These are phyloP conservation scores for Achlya flavicornis DNA, from an alignment of 2,888 invertebrate species.

Conservation along the genomic window DNA sequence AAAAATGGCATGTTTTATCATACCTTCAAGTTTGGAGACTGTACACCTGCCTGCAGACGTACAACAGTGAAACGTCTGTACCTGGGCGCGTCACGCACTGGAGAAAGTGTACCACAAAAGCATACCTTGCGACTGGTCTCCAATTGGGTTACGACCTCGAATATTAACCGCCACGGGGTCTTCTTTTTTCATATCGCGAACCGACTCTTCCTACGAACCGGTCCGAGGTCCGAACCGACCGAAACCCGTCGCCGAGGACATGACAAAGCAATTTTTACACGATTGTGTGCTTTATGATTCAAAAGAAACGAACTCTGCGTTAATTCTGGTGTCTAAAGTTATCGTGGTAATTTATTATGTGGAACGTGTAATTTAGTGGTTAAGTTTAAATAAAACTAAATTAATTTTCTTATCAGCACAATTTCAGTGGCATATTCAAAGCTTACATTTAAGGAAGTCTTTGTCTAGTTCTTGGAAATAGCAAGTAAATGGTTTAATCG, in stretches of 20 bases:
- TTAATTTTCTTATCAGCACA: conserved; percentile 8
- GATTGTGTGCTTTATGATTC: conserved; percentile 39
- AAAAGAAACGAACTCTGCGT: conserved; percentile 34
- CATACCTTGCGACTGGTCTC: conserved; percentile 73
- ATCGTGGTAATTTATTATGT: conserved; percentile 7
- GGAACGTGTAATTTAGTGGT: conserved; percentile 3
- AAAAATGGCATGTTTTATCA: conserved; percentile 49
- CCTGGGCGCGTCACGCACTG: conserved; percentile 71
- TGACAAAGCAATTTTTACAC: conserved; percentile 32
- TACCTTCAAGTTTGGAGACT: conserved; percentile 39
- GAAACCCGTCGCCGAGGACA: conserved; percentile 35
- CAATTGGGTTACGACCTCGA: conserved; percentile 81
- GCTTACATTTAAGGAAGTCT: background rate
- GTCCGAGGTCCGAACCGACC: conserved; percentile 37
- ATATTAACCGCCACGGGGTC: conserved; percentile 63
- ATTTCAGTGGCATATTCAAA: background rate
- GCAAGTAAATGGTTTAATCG: background rate
- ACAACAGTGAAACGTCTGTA: conserved; percentile 67
- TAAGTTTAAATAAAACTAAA: background rate
- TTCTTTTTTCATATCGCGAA: conserved; percentile 56
- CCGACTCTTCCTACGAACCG: conserved; percentile 49
- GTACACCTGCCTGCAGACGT: conserved; percentile 50
- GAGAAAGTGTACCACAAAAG: conserved; percentile 81
- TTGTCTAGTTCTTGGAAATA: background rate
- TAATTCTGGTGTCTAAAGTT: conserved; percentile 28